These are phyloP conservation scores for Drosophila limbata DNA, from an alignment of 2,888 invertebrate genomes.

Conservation along the genomic window DNA sequence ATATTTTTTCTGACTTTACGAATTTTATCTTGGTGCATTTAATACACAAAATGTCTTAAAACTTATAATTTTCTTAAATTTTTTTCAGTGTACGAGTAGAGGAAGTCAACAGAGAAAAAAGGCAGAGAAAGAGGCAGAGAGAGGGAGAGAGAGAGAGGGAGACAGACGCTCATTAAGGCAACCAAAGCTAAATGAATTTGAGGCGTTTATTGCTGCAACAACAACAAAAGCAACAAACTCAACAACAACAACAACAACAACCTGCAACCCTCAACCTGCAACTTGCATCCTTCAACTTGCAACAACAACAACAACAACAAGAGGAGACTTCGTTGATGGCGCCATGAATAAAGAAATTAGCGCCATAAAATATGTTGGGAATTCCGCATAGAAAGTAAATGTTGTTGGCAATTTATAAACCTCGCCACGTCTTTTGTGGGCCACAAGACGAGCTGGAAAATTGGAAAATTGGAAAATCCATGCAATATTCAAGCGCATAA, in stretches of 20 bases:
- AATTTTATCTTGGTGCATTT: too few relatives aligned
- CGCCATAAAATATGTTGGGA: constrained; percentile 57
- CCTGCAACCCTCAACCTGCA: background rate
- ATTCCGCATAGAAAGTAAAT: constrained; percentile 59
- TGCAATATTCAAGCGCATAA: constrained; percentile 49
- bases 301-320: constrained; percentile 13
- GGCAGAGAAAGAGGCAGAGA: background rate
- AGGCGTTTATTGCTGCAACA: constrained; percentile 44
- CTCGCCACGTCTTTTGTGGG: constrained; percentile 49
- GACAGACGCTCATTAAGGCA: constrained; percentile 53
- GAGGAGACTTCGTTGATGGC: constrained; percentile 26
- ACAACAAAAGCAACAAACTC: background rate
- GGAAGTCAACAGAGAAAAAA: background rate
- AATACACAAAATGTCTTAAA: too few relatives aligned
- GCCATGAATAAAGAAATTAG: constrained; percentile 78
- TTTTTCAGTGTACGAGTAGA: background rate
- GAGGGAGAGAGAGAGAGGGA: background rate
- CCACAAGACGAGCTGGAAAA: constrained; percentile 15
- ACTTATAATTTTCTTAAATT: background rate
- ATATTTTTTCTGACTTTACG: too few relatives aligned
- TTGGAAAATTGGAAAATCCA: constrained; percentile 52
- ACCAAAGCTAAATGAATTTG: constrained; percentile 40
- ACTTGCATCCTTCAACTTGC: constrained; percentile 10
- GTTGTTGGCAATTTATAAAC: constrained; percentile 46
- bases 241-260: background rate